Evolutionary conservation across 2,888 invertebrate genomes (phyloP), one percentile per base, ranked within the genome.

Genomic region (Anthrax anthrax): DNA sequence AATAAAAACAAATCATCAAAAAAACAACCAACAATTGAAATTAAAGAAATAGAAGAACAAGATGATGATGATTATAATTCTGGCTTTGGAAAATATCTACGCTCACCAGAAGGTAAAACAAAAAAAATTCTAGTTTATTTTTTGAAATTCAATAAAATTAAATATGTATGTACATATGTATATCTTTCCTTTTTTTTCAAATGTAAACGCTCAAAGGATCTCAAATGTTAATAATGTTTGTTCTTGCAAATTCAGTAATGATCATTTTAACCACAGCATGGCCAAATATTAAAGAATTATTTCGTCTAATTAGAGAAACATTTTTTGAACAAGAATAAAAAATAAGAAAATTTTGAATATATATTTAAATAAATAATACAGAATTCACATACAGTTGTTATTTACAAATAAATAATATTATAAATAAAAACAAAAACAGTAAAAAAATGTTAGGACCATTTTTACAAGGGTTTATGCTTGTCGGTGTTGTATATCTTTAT

Each of bases 171-270:
- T 27, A 37, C 18, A 32, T 17, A n/a, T n/a, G n/a, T n/a, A 42
- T 18, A 18, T 19, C 12, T 16, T n/a, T n/a, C 36, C 19, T 43
- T 47, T 43, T 34, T 47, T 47, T 52, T 45, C n/a, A n/a, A n/a
- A n/a, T n/a, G n/a, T n/a, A n/a, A n/a, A n/a, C n/a, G n/a, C n/a
- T 65, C 52, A 74, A 78, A 55, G 71, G 76, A 52, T 63, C 80
- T 52, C 83, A 83, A 59, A 83, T 80, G 65, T 78, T 87, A 78
- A 80, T 80, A 65, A 67, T 86, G n/a, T 87, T 87, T 62, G 83
- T 87, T 18, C 70, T 87, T 48, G 79, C 81, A 38, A 87, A 87
- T 65, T 79, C 82, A 23, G 61, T 86, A 39, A 73, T 84, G 50
- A 70, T 85, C 54, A 76, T 86, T 50, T 67, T 82, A 14, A 80